phyloP scores from a whole-genome alignment of 2,888 invertebrate genomes.

The Imbricaverruca yamaguchii region DNA sequence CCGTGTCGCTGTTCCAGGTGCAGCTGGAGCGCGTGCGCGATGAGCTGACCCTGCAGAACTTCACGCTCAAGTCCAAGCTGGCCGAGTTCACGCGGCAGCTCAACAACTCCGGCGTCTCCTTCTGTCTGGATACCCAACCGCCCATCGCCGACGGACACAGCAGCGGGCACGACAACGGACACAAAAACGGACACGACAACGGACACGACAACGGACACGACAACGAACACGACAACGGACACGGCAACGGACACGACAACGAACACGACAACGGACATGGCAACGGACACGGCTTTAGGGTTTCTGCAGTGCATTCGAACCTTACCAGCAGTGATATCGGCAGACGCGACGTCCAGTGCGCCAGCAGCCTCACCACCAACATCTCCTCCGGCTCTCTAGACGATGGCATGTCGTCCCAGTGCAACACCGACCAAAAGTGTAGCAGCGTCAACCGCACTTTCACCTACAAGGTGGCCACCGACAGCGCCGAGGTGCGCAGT shows the following conservation, averaged over 20 bases:
- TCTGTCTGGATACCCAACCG: conserved; percentile 35
- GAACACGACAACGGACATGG: too few species aligned
- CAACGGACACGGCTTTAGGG: too few species aligned
- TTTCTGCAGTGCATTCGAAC: too few species aligned
- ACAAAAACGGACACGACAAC: too few species aligned
- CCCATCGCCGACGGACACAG: not conserved
- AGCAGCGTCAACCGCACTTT: conserved; percentile 35
- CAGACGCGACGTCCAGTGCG: not conserved
- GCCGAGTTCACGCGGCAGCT: conserved; percentile 37
- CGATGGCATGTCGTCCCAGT: conserved; percentile 33
- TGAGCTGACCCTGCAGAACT: conserved; percentile 38
- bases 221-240: not conserved
- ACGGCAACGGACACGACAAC: not conserved
- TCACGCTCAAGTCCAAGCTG: conserved; percentile 37
- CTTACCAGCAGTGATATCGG: not conserved
- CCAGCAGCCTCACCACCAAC: conserved; percentile 5
- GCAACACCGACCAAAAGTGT: conserved; percentile 23
- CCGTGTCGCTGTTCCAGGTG: conserved; percentile 33
- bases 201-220: too few species aligned
- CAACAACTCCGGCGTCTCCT: conserved; percentile 36
- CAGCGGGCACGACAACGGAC: not conserved
- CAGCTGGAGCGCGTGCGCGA: conserved; percentile 38
- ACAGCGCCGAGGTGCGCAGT: conserved; percentile 27
- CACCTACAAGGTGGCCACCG: conserved; percentile 36
- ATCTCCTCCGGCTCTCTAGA: conserved; percentile 26